Percentiles rank a stretch among this genome's conserved stretches.
phyloP scores from a whole-genome alignment of 2,888 invertebrate genomes.

The Tetheella fluctuosa region DNA sequence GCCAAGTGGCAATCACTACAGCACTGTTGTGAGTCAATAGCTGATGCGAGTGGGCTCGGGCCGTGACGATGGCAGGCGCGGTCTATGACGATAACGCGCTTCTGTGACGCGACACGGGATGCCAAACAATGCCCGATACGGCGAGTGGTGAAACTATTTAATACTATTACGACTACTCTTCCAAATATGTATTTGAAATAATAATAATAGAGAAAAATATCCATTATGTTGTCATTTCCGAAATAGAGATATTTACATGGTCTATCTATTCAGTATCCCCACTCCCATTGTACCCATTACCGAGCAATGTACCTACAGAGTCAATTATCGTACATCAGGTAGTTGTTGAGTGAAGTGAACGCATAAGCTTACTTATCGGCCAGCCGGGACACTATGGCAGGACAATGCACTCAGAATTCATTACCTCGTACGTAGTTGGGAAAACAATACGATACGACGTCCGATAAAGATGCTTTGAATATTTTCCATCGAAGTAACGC shows the following conservation, averaged over 20 bases:
- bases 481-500: constrained; percentile 3
- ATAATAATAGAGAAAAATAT: neutral
- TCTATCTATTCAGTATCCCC: neutral
- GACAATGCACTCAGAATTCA: constrained; percentile 67
- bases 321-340: constrained; percentile 29
- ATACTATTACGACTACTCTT: constrained; percentile 14
- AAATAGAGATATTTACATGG: neutral
- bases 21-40: constrained; percentile 36
- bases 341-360: constrained; percentile 30
- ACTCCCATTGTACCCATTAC: neutral
- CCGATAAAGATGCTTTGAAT: constrained; percentile 48
- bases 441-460: constrained; percentile 59
- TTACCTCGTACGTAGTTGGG: constrained; percentile 48
- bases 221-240: neutral
- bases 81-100: constrained; percentile 38
- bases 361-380: constrained; percentile 44
- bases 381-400: constrained; percentile 48
- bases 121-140: constrained; percentile 19
- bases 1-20: constrained; percentile 37
- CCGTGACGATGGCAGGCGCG: constrained; percentile 25
- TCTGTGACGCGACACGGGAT: constrained; percentile 27
- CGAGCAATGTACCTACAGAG: constrained; percentile 13
- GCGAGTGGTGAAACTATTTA: too few relatives aligned
- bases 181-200: neutral
- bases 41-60: constrained; percentile 34